Evolutionary conservation across 2,888 invertebrate species (phyloP), one percentile per base, ranked within the genome.

Genomic region (Agonopterix alstromeriana): DNA sequence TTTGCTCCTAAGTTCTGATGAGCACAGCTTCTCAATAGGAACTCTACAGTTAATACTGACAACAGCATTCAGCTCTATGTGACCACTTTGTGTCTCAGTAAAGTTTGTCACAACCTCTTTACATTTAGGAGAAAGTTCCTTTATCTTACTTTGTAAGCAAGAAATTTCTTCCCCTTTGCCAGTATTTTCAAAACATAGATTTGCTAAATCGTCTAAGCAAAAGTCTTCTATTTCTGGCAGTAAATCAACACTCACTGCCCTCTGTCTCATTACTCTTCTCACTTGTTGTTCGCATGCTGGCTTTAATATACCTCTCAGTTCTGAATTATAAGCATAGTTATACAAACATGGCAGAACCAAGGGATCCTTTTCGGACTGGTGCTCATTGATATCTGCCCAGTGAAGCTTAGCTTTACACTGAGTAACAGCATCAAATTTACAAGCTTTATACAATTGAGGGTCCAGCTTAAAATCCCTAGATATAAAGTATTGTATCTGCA

Each of bases 401-500:
- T 93, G 91, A 11, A 91, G 90, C 60, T 92, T 93, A 0, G 95
- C 95, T 65, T 94, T 93, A 71, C 98, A 98, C 36, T 94, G 90
- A 48, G 91, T 92, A 3, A 92, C 90, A 2, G 98, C 98, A 85
- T 98, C 98, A 55, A 92, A 91, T 65, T 93, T 94, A 72, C 99
- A 99, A 35, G 94, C 93, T 67, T 93, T 92, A 72, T 96, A 99
- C 42, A 99, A 83, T 60, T 94, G 94, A 0, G 97, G 95, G 79
- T 98, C 98, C 44, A 98, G 84, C 65, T 95, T 97, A 75, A 97
- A 99, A 82, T 99, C 97, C 63, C 99, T 92, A 0, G 97, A 95
- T 53, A 99, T 93, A 81, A 99, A 99, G 80, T 98, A 99, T 73
- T 99, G 98, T 65, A 99, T 97, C 81, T 98, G 97, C 51, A 99